phyloP scores from a whole-genome alignment of 2,113 vertebrate genomes.

The Eretmochelys imbricata region DNA sequence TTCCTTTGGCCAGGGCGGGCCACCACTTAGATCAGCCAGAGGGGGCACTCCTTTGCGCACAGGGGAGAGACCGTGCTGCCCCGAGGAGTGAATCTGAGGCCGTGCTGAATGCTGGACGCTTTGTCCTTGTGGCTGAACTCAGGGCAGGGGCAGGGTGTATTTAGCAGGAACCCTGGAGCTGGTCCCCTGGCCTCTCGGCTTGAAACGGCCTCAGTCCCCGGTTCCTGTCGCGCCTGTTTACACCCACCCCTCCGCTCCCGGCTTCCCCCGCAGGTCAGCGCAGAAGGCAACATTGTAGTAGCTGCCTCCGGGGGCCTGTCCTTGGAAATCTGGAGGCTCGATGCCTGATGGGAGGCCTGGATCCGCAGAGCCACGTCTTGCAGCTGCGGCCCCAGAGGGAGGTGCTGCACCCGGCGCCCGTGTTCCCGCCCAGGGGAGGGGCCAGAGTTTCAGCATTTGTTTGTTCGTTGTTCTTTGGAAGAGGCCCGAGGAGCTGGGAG shows the following conservation, averaged over 20 bases:
- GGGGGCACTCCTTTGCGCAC: not conserved
- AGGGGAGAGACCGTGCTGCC: not conserved
- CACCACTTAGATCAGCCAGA: not conserved
- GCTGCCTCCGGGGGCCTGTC: slow-evolving; percentile 85
- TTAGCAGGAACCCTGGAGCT: not conserved
- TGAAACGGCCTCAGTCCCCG: not conserved
- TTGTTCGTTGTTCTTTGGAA: not conserved
- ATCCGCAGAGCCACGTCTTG: not conserved
- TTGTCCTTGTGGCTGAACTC: not conserved
- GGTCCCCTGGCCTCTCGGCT: not conserved
- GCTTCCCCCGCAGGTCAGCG: slow-evolving; percentile 81
- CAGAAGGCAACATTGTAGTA: slow-evolving; percentile 86
- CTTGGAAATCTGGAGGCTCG: slow-evolving; percentile 87
- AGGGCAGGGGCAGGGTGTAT: not conserved
- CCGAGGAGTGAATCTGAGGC: not conserved
- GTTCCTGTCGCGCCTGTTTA: not conserved
- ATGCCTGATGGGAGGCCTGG: slow-evolving; percentile 65
- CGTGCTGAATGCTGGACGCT: not conserved
- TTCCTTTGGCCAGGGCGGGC: not conserved
- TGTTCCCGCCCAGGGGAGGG: not conserved
- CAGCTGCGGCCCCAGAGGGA: not conserved
- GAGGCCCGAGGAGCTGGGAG: not conserved
- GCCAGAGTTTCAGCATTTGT: not conserved
- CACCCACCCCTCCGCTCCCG: not conserved
- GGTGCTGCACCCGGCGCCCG: not conserved